Evolutionary conservation across 2,888 invertebrate species (phyloP).

Genomic region (Sminthurinus aureus): DNA sequence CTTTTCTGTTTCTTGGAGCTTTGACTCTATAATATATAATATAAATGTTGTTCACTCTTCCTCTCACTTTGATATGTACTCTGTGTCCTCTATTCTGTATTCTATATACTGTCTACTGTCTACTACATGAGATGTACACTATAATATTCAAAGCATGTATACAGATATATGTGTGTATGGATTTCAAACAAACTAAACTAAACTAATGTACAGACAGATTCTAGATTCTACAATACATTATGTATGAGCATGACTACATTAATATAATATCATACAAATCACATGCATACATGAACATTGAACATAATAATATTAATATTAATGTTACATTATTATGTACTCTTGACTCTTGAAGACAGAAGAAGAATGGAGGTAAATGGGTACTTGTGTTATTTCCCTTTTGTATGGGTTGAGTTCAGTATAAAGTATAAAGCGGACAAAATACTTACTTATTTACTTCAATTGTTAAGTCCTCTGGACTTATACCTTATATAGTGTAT

Average conservation of each 20-base stretch:
- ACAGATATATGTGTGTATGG: too few relatives aligned
- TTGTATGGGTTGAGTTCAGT: too few relatives aligned
- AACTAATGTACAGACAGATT: neutral
- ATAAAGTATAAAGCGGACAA: too few relatives aligned
- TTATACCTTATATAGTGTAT: too few relatives aligned
- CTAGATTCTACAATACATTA: too few relatives aligned
- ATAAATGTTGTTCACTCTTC: neutral
- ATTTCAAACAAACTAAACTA: too few relatives aligned
- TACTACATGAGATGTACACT: neutral
- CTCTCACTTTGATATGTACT: neutral
- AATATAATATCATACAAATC: neutral
- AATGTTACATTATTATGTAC: neutral
- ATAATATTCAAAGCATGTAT: neutral
- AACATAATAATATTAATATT: neutral
- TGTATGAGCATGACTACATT: neutral
- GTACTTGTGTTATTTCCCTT: too few relatives aligned
- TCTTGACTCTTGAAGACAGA: neutral
- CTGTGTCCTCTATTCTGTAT: neutral
- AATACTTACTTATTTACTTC: too few relatives aligned
- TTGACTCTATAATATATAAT: neutral
- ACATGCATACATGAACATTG: neutral
- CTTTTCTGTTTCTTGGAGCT: conserved; percentile 1
- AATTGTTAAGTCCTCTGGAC: too few relatives aligned
- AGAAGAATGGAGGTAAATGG: neutral
- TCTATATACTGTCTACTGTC: neutral